These are phyloP conservation scores for Harmothoe impar DNA, from an alignment of 2,888 invertebrate species.

Conservation along the genomic window DNA sequence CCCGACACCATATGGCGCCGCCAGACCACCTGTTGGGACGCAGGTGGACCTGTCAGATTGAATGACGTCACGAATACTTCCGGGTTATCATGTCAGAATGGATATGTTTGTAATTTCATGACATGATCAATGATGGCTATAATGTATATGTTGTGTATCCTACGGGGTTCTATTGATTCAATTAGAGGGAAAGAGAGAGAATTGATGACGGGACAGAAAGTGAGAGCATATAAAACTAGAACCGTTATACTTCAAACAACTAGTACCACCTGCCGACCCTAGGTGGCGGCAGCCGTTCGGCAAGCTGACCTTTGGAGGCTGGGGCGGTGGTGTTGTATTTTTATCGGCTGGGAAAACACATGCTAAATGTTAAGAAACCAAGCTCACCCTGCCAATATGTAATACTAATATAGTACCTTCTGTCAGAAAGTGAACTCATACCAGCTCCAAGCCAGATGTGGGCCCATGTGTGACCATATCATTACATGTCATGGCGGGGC, in stretches of 20 bases:
- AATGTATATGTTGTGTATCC: no score
- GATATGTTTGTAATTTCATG: slow-evolving; percentile 2
- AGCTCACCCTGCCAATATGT: neutral
- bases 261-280: slow-evolving; percentile 9
- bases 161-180: no score
- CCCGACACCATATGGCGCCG: neutral
- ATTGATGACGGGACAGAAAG: no score
- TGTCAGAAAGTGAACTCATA: neutral
- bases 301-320: neutral
- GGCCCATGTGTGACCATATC: neutral
- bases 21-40: neutral
- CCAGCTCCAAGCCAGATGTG: neutral
- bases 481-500: neutral
- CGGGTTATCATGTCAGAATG: neutral
- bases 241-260: neutral
- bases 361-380: slow-evolving; percentile 15
- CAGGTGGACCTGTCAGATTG: neutral
- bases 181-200: no score
- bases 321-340: neutral
- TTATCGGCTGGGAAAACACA: slow-evolving; percentile 15
- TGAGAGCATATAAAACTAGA: no score
- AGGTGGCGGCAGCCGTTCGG: neutral
- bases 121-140: neutral
- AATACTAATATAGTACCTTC: neutral
- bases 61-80: slow-evolving; percentile 2